Percentiles rank a stretch among this genome's conserved stretches.
These are phyloP conservation scores for Euwallacea similis DNA, from an alignment of 1,140 invertebrate genomes.

Conservation along the genomic window DNA sequence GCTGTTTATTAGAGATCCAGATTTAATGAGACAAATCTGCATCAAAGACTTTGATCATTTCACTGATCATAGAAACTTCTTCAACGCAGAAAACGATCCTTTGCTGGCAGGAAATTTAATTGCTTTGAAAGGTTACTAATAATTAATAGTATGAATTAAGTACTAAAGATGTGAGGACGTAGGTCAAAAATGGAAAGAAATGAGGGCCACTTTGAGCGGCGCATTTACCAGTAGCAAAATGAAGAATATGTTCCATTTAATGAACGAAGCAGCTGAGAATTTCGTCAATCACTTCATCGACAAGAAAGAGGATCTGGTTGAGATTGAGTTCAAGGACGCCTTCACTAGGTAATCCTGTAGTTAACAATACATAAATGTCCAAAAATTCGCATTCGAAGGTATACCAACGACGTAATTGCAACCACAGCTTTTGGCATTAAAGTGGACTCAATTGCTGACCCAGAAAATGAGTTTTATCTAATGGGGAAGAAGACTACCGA, in stretches of 20 bases:
- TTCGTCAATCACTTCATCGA: conserved; percentile 48
- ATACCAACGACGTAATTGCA: conserved; percentile 52
- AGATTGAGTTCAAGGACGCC: conserved; percentile 43
- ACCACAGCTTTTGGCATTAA: conserved; percentile 51
- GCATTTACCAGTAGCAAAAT: conserved; percentile 55
- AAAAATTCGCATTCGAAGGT: conserved; percentile 41
- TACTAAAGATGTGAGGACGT: not conserved
- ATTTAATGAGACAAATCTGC: conserved; percentile 57
- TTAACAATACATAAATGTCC: not conserved
- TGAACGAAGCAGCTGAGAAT: conserved; percentile 44
- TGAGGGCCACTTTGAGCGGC: conserved; percentile 52
- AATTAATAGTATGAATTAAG: not conserved
- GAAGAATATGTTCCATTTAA: conserved; percentile 50
- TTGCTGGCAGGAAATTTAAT: conserved; percentile 59
- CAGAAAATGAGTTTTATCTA: conserved; percentile 57
- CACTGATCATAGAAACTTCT: conserved; percentile 53
- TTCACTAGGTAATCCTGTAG: conserved; percentile 24
- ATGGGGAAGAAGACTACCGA: conserved; percentile 52
- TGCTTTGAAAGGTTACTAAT: conserved; percentile 56
- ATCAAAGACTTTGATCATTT: conserved; percentile 60
- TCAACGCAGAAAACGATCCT: conserved; percentile 56
- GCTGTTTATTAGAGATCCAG: conserved; percentile 53
- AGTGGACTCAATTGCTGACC: conserved; percentile 53
- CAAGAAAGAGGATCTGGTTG: conserved; percentile 31
- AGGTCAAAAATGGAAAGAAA: conserved; percentile 52